Conservation (phyloP, 1,140 invertebrate species). For the Pachyrhynchus sulphureomaculatus region DNA sequence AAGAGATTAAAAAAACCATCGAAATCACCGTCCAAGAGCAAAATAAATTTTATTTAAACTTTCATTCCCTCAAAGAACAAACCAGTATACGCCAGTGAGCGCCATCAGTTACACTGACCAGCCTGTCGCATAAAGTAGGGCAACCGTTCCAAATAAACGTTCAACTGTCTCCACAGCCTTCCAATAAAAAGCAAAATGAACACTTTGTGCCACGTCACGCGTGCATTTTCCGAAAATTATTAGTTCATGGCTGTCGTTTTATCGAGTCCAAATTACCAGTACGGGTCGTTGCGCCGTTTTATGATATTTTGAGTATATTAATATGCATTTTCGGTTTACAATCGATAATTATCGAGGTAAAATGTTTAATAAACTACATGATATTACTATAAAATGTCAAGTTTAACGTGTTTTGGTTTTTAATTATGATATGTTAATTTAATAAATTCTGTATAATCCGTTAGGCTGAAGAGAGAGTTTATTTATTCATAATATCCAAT, state of each 20-base stretch:
- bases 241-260: conserved; percentile 25
- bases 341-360: conserved; percentile 9
- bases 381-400: not conserved
- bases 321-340: conserved; percentile 5
- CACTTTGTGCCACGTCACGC: conserved; percentile 31
- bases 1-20: too few relatives aligned
- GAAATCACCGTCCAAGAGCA: too few relatives aligned
- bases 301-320: conserved; percentile 17
- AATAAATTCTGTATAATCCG: not conserved
- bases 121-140: conserved; percentile 24
- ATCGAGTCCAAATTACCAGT: conserved; percentile 20
- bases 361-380: conserved; percentile 8
- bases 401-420: not conserved
- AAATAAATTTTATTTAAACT: too few relatives aligned
- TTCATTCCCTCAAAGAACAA: too few relatives aligned
- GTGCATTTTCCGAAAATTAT: conserved; percentile 33
- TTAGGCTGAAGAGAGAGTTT: too few relatives aligned
- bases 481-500: too few relatives aligned
- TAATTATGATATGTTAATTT: not conserved
- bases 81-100: conserved; percentile 1
- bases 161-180: conserved; percentile 28
- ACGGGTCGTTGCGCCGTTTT: conserved; percentile 5
- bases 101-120: conserved; percentile 22
- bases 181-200: conserved; percentile 33
- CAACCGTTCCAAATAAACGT: conserved; percentile 27